Evolutionary conservation across 2,797 vertebrate species (phyloP), one percentile per base, ranked within the genome.

Genomic region (Phataginus tetradactyla): DNA sequence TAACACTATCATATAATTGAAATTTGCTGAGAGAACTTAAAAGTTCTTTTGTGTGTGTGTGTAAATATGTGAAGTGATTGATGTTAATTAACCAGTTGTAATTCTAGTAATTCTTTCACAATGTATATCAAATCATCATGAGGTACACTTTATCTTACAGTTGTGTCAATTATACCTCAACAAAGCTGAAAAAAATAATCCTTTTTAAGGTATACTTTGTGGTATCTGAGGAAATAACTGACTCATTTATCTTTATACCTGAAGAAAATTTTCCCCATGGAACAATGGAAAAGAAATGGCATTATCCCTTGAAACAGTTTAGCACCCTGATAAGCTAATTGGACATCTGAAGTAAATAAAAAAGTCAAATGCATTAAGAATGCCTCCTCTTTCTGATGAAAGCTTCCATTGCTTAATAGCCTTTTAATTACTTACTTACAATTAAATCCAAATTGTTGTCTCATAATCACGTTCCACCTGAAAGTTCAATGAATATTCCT

Each of bases 301-400:
- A 91, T 92, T 72, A 39, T 92, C 37, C 25, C 66, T 87, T 81
- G 12, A 94, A 66, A 96, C 37, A 34, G 17, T 53, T 91, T 96
- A 81, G 7, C 17, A 89, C 20, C 69, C 21, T 79, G 57, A 79
- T 64, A 95, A 92, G 23, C 10, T 39, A 91, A 55, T 42, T 72
- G 45, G 37, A 5, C 69, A 85, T 34, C 39, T 71, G 10, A 64
- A 27, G n/a, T 64, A 71, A 45, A 72, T 45, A 71, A 69, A 39
- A 39, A 23, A 74, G 4, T 59, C 53, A 75, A 91, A 86, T 39
- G 13, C 9, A 71, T 66, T 86, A 75, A 87, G 39, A 92, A 63
- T 25, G 7, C 10, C 8, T 39, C 18, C 15, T 69, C 10, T 53
- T 85, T 92, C 69, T 86, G 15, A 45, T 93, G 34, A 93, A 71